Evolutionary conservation across 2,797 vertebrate genomes (phyloP).

Genomic region (Antennarius maculatus): DNA sequence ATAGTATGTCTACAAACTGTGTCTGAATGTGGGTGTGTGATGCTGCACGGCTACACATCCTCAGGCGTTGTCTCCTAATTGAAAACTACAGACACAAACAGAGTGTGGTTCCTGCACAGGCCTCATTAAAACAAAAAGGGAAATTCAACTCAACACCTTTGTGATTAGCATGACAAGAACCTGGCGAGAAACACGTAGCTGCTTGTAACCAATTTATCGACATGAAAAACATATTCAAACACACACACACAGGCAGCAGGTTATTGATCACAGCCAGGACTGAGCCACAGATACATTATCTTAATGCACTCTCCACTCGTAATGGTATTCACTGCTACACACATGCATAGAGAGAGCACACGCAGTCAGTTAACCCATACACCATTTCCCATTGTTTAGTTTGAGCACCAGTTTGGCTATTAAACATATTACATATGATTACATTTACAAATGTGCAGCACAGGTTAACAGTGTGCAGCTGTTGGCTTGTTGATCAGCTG

Average conservation of each 20-base stretch:
- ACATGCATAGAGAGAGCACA: background rate
- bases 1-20: background rate
- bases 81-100: conserved; percentile 54
- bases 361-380: too few species aligned
- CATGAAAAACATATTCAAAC: background rate
- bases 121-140: conserved; percentile 55
- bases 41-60: conserved; percentile 10
- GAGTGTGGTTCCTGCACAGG: conserved; percentile 34
- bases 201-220: conserved; percentile 18
- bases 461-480: background rate
- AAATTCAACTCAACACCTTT: conserved; percentile 36
- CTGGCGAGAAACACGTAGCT: background rate
- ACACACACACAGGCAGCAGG: background rate
- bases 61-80: conserved; percentile 55
- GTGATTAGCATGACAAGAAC: conserved; percentile 62
- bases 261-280: conserved; percentile 55
- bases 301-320: conserved; percentile 55
- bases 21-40: conserved; percentile 3
- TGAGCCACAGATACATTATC: conserved; percentile 47
- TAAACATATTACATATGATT: background rate
- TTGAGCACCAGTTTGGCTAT: background rate
- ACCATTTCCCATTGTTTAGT: background rate
- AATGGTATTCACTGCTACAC: conserved; percentile 13
- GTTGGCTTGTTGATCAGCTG: background rate
- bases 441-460: background rate